Evolutionary conservation across 2,113 vertebrate genomes (phyloP), one percentile per base, ranked within the genome.

Genomic region (Eonycteris spelaea): DNA sequence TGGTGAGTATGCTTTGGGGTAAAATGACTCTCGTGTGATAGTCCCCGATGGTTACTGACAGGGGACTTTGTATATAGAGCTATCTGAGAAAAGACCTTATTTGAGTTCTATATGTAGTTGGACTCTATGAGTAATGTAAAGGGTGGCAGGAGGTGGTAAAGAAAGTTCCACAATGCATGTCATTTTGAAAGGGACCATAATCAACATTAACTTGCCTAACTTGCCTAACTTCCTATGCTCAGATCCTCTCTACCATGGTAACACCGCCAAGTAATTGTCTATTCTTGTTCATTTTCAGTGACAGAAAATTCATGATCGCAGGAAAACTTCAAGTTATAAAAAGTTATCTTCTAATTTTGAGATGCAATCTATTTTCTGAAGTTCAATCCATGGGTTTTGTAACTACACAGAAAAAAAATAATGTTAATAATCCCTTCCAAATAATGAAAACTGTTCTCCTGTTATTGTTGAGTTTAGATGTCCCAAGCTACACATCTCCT

Each of bases 1-100:
- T 33, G 89, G 93, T 96, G 73, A 97, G 95, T 96, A 93, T 33
- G 24, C 38, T 73, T 53, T 71, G 53, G 43, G 10, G 12, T 70
- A 73, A 89, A 92, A 77, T 63, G 78, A 45, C 18, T 59, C 30
- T 24, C 3, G 2, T 45, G 15, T 10, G 33, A n/a, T 11, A 19
- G 40, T 53, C 43, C 89, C 75, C 83, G 77, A 83, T 28, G 57
- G 48, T 6, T 70, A 9, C 43, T 5, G 26, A 18, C 16, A 92
- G 68, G 30, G 65, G 5, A 14, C 13, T 90, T 57, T 43, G 14
- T 55, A 38, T 18, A 67, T 18, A 67, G 51, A 75, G 12, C 61
- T 67, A 28, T 35, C 71, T 73, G 22, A 79, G 38, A 38, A 51
- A 67, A 95, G 22, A n/a, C 11, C 48, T 9, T 10, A 1, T 61